phyloP scores from a whole-genome alignment of 2,113 vertebrate species.

The Semnornis frantzii region DNA sequence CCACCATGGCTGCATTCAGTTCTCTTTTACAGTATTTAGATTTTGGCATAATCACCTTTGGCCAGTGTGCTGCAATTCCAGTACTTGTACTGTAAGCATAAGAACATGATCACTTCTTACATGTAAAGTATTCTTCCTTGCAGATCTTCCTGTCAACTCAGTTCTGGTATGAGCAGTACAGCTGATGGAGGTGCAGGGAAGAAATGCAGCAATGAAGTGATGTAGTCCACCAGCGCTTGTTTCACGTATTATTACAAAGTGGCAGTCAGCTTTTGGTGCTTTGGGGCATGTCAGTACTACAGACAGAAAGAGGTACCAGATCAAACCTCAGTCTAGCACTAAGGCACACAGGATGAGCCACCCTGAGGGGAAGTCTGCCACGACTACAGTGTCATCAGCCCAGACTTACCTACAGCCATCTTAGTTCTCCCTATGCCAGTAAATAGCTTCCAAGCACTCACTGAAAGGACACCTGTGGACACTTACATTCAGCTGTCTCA shows the following conservation, averaged over 20 bases:
- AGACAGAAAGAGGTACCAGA: not conserved
- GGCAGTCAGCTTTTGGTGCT: not conserved
- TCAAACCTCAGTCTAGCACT: not conserved
- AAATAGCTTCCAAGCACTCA: rapidly evolving
- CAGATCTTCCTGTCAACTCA: not conserved
- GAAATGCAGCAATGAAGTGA: rapidly evolving
- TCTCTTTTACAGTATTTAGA: not conserved
- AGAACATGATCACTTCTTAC: not conserved
- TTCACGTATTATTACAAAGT: rapidly evolving
- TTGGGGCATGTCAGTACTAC: not conserved
- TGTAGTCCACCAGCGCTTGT: not conserved
- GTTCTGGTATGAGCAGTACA: not conserved
- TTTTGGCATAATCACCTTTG: not conserved
- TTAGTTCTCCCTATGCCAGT: not conserved
- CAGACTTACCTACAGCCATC: not conserved
- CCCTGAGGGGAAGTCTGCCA: not conserved
- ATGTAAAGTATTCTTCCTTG: not conserved
- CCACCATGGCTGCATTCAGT: not conserved
- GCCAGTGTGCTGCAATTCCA: not conserved
- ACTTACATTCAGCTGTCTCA: not conserved
- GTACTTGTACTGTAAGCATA: not conserved
- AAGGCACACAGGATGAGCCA: not conserved
- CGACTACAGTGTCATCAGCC: not conserved
- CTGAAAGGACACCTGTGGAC: not conserved
- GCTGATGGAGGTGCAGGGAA: not conserved